phyloP scores from a whole-genome alignment of 2,888 invertebrate genomes.

The Heliconius ethilla region DNA sequence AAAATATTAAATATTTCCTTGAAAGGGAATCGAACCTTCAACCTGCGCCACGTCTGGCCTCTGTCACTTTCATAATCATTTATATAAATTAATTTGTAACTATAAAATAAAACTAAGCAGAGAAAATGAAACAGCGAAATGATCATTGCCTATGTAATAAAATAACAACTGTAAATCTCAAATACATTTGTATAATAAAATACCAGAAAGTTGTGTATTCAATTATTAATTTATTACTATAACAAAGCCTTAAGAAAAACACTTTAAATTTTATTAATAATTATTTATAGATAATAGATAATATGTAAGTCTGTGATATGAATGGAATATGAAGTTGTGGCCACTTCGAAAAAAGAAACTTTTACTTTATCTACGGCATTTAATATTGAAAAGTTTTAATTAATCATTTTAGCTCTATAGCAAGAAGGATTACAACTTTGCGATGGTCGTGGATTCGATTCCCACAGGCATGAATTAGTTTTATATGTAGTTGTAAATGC shows the following conservation, averaged over 20 bases:
- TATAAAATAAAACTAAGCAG: background rate
- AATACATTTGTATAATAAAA: conserved; percentile 32
- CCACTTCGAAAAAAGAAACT: background rate
- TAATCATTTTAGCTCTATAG: background rate
- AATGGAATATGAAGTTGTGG: background rate
- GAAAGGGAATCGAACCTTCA: too few species aligned
- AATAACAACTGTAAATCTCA: conserved; percentile 29
- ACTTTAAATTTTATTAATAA: background rate
- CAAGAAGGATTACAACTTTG: too few species aligned
- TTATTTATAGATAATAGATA: background rate
- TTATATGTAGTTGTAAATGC: too few species aligned
- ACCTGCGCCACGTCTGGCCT: too few species aligned
- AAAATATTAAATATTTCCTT: too few species aligned
- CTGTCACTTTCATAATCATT: too few species aligned
- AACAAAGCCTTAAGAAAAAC: background rate
- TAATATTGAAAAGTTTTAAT: background rate
- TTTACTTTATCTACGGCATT: background rate
- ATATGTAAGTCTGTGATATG: too few species aligned
- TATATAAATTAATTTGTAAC: too few species aligned
- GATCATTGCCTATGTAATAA: background rate
- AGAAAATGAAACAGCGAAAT: background rate
- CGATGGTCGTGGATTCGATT: background rate
- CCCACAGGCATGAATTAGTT: background rate
- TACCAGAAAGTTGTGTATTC: conserved; percentile 32
- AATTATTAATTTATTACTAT: conserved; percentile 33